Evolutionary conservation across 2,888 invertebrate genomes (phyloP), one percentile per base, ranked within the genome.

Genomic region (Cantharis nigra): DNA sequence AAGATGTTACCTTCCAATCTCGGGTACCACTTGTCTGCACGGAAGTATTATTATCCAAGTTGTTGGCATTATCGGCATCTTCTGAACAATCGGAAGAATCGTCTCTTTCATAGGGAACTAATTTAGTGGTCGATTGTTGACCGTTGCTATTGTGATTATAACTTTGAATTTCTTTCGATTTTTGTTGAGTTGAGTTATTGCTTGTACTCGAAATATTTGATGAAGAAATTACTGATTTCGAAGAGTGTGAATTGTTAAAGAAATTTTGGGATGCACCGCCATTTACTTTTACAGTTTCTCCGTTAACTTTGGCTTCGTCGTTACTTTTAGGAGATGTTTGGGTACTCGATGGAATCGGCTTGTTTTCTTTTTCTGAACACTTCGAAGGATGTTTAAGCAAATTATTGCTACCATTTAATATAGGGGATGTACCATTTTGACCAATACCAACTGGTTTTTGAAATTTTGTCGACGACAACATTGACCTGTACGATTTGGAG

Each of bases 51-150:
- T 65, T 69, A 10, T 76, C 67, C 28, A 72, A 64, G 67, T 69
- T 63, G 14, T 69, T 26, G 62, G 73, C 76, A 72, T 63, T 20
- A 10, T 71, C 65, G 9, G 77, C 74, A 67, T 87, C 86, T 13
- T 88, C 87, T n/a, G 86, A 87, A 79, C 82, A 80, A 69, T 83
- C 84, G 28, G 85, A 87, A 2, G 87, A 87, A 76, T 88, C 89
- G 69, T 88, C 88, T 33, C 87, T 87, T 74, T 89, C 89, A 76
- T 89, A 89, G 1, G 89, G 89, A 18, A 89, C 89, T 75, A 89
- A 80, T 78, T 88, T 88, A 49, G 49, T 49, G 20, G 85, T 82
- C 9, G 82, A 23, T 9, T 70, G 20, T 78, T 72, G 70, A 72
- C 65, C 20, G n/a, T 74, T 9, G 26, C 67, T 28, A 65, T 28